These are phyloP conservation scores for Triplophysa siluroides DNA, from an alignment of 2,113 vertebrate species.

Conservation along the genomic window DNA sequence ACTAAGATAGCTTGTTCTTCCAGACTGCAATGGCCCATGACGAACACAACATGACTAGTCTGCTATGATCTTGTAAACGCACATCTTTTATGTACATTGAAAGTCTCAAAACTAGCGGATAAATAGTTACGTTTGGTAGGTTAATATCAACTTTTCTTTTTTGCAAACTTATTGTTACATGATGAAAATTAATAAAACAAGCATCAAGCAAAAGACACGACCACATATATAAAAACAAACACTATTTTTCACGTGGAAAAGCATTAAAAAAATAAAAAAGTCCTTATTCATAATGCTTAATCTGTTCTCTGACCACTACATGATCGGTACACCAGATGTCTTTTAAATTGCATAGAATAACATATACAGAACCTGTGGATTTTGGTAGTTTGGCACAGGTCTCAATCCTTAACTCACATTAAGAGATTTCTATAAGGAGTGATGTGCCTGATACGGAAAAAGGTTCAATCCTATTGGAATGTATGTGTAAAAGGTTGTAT, in stretches of 20 bases:
- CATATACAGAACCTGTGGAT: slow-evolving; percentile 74
- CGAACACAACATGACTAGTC: not conserved
- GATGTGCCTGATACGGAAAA: not conserved
- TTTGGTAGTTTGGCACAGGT: slow-evolving; percentile 74
- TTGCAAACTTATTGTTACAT: slow-evolving; percentile 33
- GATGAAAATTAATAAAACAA: slow-evolving; percentile 11
- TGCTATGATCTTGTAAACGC: slow-evolving; percentile 71
- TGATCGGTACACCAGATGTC: slow-evolving; percentile 68
- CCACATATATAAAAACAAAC: slow-evolving; percentile 36
- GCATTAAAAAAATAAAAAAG: slow-evolving; percentile 63
- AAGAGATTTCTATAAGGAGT: not conserved
- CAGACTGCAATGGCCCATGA: slow-evolving; percentile 3
- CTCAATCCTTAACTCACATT: slow-evolving; percentile 39
- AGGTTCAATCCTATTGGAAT: not conserved
- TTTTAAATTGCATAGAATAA: slow-evolving; percentile 91
- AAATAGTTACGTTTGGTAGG: slow-evolving; percentile 30
- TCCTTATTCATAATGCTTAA: slow-evolving; percentile 53
- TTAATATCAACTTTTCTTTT: slow-evolving; percentile 13
- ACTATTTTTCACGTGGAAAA: slow-evolving; percentile 11
- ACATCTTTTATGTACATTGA: slow-evolving; percentile 53
- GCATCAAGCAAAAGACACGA: slow-evolving; percentile 21
- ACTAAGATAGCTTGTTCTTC: not conserved
- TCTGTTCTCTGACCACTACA: slow-evolving; percentile 59
- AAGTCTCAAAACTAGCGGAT: slow-evolving; percentile 29
- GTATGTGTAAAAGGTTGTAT: not conserved